Percentiles rank a stretch among this genome's conserved stretches.
These are phyloP conservation scores for Otocyon megalotis DNA, from an alignment of 2,113 vertebrate species.

Conservation along the genomic window DNA sequence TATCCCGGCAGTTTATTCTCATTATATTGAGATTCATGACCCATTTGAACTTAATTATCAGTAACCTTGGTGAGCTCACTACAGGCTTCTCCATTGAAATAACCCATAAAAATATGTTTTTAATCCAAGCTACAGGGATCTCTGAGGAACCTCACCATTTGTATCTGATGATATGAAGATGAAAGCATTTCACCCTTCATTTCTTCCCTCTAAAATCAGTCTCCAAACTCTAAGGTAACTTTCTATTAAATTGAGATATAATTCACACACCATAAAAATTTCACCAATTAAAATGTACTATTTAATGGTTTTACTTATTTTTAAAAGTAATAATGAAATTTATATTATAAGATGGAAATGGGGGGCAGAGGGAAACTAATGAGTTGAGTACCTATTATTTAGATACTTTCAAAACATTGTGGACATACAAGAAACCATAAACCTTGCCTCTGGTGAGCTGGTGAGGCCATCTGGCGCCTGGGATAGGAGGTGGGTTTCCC, in stretches of 20 bases:
- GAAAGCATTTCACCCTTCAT: neutral
- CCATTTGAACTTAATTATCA: neutral
- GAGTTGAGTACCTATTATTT: neutral
- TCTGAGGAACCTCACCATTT: neutral
- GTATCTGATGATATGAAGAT: neutral
- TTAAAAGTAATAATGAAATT: neutral
- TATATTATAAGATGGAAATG: neutral
- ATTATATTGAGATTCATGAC: neutral
- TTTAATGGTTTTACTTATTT: neutral
- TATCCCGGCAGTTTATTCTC: neutral
- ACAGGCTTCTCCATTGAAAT: neutral
- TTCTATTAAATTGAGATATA: neutral
- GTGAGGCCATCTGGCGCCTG: fast-evolving
- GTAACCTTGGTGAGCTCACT: neutral
- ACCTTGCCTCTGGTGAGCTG: neutral
- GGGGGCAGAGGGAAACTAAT: neutral
- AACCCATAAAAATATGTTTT: neutral
- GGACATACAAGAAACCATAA: neutral
- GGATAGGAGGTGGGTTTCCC: neutral
- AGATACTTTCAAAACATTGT: neutral
- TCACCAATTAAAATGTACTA: neutral
- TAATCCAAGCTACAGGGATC: neutral
- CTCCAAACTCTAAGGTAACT: neutral
- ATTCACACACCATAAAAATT: neutral
- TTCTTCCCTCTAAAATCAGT: neutral